phyloP scores from a whole-genome alignment of 30 jellyfish, hydroid and myxozoan genomes.

The Cassiopea andromeda region DNA sequence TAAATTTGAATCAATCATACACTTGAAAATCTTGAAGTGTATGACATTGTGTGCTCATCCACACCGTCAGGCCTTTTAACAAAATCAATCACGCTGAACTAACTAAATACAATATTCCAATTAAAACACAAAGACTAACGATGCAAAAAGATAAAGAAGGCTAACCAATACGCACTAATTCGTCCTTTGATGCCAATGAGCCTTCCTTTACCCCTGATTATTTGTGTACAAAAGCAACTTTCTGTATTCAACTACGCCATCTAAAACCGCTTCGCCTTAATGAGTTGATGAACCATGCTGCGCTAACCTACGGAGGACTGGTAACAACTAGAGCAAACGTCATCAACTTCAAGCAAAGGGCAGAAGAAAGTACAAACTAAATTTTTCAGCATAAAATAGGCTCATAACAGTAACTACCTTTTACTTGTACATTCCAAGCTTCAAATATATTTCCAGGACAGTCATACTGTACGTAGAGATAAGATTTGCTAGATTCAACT shows the following conservation, averaged over 20 bases:
- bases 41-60: slow-evolving; percentile 13
- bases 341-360: background rate
- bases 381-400: no score
- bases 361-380: background rate
- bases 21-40: slow-evolving; percentile 11
- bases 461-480: no score
- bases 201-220: slow-evolving; percentile 50
- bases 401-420: no score
- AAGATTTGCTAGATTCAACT: no score
- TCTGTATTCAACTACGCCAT: slow-evolving; percentile 17
- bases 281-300: slow-evolving; percentile 44
- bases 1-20: no score
- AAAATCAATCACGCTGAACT: slow-evolving; percentile 79
- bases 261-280: slow-evolving; percentile 53
- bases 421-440: no score
- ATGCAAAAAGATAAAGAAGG: slow-evolving; percentile 32
- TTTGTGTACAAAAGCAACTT: background rate
- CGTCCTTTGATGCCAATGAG: background rate
- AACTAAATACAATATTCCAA: slow-evolving; percentile 68
- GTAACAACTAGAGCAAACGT: slow-evolving; percentile 43
- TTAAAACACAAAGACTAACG: slow-evolving; percentile 43
- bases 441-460: no score
- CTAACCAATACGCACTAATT: slow-evolving; percentile 43
- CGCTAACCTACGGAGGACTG: slow-evolving; percentile 63
- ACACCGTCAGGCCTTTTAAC: slow-evolving; percentile 43